These are phyloP conservation scores for Lagopus muta DNA, from an alignment of 2,113 vertebrate species.

Conservation along the genomic window DNA sequence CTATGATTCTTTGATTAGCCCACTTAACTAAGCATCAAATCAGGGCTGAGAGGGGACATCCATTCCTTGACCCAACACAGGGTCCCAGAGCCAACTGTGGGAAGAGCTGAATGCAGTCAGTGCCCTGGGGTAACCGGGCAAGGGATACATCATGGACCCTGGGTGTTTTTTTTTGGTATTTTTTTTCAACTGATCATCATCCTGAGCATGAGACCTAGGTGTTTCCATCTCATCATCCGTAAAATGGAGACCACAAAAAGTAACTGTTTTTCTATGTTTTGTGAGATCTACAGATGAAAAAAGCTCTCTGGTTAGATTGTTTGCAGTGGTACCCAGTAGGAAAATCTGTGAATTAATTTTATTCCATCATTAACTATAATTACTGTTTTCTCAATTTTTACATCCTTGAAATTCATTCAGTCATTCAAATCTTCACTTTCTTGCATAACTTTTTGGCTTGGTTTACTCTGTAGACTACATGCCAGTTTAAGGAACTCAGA, in stretches of 20 bases:
- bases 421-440: background rate
- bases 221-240: background rate
- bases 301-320: background rate
- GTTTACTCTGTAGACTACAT: background rate
- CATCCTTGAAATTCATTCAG: background rate
- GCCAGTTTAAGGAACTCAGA: background rate
- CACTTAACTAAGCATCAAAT: rapidly evolving
- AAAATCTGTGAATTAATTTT: background rate
- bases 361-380: background rate
- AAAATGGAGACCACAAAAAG: background rate
- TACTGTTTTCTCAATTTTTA: background rate
- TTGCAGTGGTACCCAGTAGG: rapidly evolving
- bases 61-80: rapidly evolving
- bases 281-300: background rate
- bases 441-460: background rate
- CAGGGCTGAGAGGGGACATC: background rate
- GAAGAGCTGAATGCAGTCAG: background rate
- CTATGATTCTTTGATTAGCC: background rate
- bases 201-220: background rate
- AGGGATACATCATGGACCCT: rapidly evolving
- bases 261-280: background rate
- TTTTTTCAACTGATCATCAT: background rate
- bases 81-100: rapidly evolving
- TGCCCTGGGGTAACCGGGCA: background rate
- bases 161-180: background rate